A percentile compares a stretch with the other conserved stretches of the same genome.
Conservation (phyloP, 1,140 invertebrate species). For the Capitella teleta region DNA sequence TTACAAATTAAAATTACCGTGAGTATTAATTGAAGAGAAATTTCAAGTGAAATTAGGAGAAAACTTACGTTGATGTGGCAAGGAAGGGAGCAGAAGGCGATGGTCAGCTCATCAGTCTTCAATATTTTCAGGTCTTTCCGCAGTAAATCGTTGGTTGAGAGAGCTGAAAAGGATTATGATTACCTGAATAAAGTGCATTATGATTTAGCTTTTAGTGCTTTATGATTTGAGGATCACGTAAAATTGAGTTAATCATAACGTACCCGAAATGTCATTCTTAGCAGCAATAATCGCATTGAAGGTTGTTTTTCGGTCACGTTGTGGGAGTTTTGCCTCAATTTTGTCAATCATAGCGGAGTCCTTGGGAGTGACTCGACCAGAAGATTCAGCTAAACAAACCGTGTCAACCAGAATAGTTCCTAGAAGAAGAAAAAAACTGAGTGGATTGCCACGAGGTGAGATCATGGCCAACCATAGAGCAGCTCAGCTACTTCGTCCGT, state of each 20-base stretch:
- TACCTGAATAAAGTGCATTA: no score
- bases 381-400: not conserved
- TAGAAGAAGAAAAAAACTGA: not conserved
- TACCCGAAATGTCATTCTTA: not conserved
- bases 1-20: no score
- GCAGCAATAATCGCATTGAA: not conserved
- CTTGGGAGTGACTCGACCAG: not conserved
- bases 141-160: not conserved
- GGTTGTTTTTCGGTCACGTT: not conserved
- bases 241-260: not conserved
- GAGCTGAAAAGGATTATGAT: not conserved
- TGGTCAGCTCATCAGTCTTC: not conserved
- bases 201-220: no score
- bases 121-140: constrained; percentile 4
- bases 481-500: not conserved
- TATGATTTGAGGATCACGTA: not conserved
- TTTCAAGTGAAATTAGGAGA: no score
- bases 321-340: not conserved
- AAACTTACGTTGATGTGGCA: not conserved
- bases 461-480: no score
- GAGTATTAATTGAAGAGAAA: no score
- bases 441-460: no score
- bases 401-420: constrained; percentile 3
- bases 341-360: not conserved
- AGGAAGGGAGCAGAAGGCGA: not conserved